Evolutionary conservation across 2,888 invertebrate genomes (phyloP), one percentile per base, ranked within the genome.

Genomic region (Lucinisca nassula): DNA sequence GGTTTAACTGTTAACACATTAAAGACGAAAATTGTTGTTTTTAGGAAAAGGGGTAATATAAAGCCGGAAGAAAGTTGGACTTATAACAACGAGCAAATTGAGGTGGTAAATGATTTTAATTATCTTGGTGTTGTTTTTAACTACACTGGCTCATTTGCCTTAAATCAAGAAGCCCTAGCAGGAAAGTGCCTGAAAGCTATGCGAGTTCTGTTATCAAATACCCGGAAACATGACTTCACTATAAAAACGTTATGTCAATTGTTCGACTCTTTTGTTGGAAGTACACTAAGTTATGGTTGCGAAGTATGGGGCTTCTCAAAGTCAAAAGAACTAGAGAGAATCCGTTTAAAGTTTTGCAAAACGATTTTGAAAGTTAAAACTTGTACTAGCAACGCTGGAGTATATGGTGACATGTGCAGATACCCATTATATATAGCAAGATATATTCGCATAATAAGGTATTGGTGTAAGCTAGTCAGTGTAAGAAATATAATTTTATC

Each of bases 321-420:
- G 24, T 58, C 79, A 1, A 74, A 79, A 24, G 32, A 58, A 2
- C 1, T 78, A 73, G 84, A 84, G 24, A 35, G 73, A 37, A n/a
- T 79, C 30, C 84, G 79, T 38, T 37, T 79, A 8, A 84, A 74
- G 27, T 67, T 67, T 17, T 84, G 79, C 38, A 84, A 84, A 79
- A 30, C 4, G 14, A 30, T 75, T 32, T 27, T 79, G n/a, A 58
- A 61, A 24, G 84, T 79, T 14, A 79, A 38, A 37, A 6, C 32
- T 61, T 30, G 10, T n/a, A 37, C 84, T 17, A 37, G 84, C 37
- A 84, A 45, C n/a, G 79, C 30, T 0, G 75, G 70, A 0, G 73
- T 84, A 14, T 84, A 79, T 67, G 79, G 79, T 3, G 84, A 84
- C 24, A 27, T 84, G 24, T 72, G 73, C 12, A 30, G 78, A 27